Evolutionary conservation across 1,140 invertebrate species (phyloP), one percentile per base, ranked within the genome.

Genomic region (Cotesia typhae): DNA sequence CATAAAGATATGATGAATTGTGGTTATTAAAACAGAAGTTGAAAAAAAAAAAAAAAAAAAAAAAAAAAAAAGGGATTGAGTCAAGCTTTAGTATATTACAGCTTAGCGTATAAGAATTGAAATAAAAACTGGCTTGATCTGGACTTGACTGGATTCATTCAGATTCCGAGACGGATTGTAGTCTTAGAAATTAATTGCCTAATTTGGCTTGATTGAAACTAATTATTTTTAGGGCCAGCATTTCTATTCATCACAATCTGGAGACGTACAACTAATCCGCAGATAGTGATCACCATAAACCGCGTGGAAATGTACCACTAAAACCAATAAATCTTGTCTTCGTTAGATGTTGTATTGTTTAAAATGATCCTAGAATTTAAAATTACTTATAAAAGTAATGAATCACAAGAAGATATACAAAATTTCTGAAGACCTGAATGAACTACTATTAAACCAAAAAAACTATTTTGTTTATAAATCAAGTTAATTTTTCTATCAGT

Each of bases 111-210:
- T 61, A 37, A 47, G 55, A 70, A 72, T 57, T 73, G 10, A 60
- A 83, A 84, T 83, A 83, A 75, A 83, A 84, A 83, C 83, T 83
- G 82, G 82, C 82, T 83, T 74, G 64, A 82, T 76, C 83, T 79
- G 76, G 67, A 70, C 37, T 17, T 7, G 36, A 69, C 75, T 80
- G 75, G 79, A 76, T 82, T 68, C 38, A 79, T 79, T 81, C 67
- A 75, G 73, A 64, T 70, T 47, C 36, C 59, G 47, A 75, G 70
- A 69, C 71, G 67, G 51, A 28, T 38, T 63, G 17, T 52, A 20
- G 55, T 52, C 17, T 37, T 52, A 47, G 38, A 60, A 36, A 55
- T 74, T 76, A 78, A 79, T 79, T 78, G 75, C 74, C 75, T 76
- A 75, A 80, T 76, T 67, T 28, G 14, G 17, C 9, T 36, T 73